Evolutionary conservation across 2,113 vertebrate species (phyloP).

Genomic region (Microtus montanus): DNA sequence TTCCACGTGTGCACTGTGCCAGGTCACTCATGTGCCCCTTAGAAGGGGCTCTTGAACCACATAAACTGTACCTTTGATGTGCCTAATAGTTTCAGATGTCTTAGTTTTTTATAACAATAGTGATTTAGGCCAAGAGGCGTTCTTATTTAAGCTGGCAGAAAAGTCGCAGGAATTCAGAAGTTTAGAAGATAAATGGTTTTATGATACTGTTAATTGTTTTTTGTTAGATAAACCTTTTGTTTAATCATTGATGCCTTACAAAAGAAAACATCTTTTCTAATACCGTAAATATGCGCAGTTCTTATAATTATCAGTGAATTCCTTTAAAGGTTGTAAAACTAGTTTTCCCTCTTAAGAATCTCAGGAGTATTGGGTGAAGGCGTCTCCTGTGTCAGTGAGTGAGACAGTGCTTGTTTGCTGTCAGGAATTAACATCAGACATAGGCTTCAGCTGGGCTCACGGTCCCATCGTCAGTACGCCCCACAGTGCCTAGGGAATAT

Average conservation of each 20-base stretch:
- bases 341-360: slow-evolving; percentile 77
- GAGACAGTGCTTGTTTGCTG: slow-evolving; percentile 50
- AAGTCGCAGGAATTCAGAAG: slow-evolving; percentile 70
- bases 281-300: slow-evolving; percentile 63
- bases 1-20: slow-evolving; percentile 72
- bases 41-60: slow-evolving; percentile 76
- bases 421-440: slow-evolving; percentile 30
- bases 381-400: slow-evolving; percentile 66
- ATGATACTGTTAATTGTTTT: slow-evolving; percentile 61
- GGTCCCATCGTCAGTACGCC: slow-evolving; percentile 44
- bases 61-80: slow-evolving; percentile 56
- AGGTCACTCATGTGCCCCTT: slow-evolving; percentile 76
- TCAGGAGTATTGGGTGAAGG: slow-evolving; percentile 81
- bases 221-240: slow-evolving; percentile 68
- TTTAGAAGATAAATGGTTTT: slow-evolving; percentile 63
- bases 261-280: slow-evolving; percentile 77
- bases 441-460: slow-evolving; percentile 33
- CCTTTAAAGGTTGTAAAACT: slow-evolving; percentile 64
- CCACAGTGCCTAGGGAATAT: slow-evolving; percentile 59
- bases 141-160: slow-evolving; percentile 60
- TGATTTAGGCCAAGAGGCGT: slow-evolving; percentile 62
- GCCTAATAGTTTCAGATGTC: slow-evolving; percentile 75
- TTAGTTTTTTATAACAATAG: slow-evolving; percentile 79
- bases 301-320: slow-evolving; percentile 73
- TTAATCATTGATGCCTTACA: slow-evolving; percentile 84